Percentiles rank a stretch among this genome's conserved stretches.
phyloP scores from a whole-genome alignment of 2,797 vertebrate species.

The Chanos chanos region DNA sequence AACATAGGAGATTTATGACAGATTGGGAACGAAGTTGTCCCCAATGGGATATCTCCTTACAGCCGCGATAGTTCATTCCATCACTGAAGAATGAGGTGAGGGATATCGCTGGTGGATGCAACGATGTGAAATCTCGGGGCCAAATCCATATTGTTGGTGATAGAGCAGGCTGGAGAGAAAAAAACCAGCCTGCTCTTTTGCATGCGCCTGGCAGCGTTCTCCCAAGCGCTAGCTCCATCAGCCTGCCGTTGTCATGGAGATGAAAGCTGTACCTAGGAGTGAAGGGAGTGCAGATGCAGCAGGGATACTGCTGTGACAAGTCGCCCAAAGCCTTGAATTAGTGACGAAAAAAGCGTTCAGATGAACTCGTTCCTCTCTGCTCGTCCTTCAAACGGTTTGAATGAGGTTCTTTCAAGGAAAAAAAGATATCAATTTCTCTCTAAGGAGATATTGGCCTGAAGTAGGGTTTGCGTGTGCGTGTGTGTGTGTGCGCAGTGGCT shows the following conservation, averaged over 20 bases:
- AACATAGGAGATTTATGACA: too few relatives aligned
- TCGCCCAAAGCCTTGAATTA: constrained; percentile 34
- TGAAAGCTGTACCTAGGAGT: constrained; percentile 67
- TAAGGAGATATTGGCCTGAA: too few relatives aligned
- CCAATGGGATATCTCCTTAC: too few relatives aligned
- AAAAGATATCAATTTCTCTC: too few relatives aligned
- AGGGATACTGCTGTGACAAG: constrained; percentile 62
- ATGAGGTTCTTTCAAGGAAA: not conserved
- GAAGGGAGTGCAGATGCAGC: constrained; percentile 67
- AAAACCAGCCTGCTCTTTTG: constrained; percentile 58
- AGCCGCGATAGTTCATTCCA: too few relatives aligned
- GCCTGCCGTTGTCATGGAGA: constrained; percentile 70
- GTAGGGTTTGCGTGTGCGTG: too few relatives aligned
- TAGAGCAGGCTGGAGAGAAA: constrained; percentile 40
- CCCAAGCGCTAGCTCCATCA: constrained; percentile 63
- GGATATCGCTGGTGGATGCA: too few relatives aligned
- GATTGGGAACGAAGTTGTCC: too few relatives aligned
- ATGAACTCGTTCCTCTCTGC: constrained; percentile 23
- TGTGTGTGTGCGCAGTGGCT: too few relatives aligned
- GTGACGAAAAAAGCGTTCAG: constrained; percentile 35
- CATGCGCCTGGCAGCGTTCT: constrained; percentile 62
- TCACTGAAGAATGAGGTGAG: too few relatives aligned
- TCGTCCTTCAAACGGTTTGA: not conserved
- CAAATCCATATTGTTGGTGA: constrained; percentile 2
- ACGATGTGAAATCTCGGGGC: too few relatives aligned